phyloP scores from a whole-genome alignment of 2,113 vertebrate genomes.

The Vicugna pacos region DNA sequence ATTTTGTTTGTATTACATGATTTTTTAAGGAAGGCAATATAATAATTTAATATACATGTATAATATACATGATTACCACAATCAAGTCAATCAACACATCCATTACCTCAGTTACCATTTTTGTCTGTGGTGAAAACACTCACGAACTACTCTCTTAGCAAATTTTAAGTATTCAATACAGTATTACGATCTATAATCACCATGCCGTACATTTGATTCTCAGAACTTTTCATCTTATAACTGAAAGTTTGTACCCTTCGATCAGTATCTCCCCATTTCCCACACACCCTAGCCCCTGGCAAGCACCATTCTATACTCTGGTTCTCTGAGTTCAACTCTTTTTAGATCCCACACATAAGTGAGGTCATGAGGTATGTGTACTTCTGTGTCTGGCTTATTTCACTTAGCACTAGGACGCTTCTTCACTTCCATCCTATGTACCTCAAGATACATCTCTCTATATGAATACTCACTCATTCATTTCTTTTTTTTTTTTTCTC shows the following conservation, averaged over 20 bases:
- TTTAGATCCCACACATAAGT: neutral
- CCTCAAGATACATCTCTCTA: neutral
- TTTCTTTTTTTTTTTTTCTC: neutral
- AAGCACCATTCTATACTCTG: neutral
- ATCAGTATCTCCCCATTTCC: neutral
- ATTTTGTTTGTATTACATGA: neutral
- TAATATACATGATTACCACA: neutral
- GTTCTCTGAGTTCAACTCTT: neutral
- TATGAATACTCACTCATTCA: neutral
- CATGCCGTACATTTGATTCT: neutral
- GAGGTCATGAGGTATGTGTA: neutral
- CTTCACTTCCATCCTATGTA: neutral
- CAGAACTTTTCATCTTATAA: neutral
- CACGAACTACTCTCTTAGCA: neutral
- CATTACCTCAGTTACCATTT: neutral
- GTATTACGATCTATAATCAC: neutral
- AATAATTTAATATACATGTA: neutral
- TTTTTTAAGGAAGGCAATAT: neutral
- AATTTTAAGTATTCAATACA: neutral
- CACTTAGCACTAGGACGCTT: neutral
- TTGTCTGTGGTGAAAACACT: neutral
- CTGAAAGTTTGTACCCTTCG: neutral
- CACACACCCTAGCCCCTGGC: neutral
- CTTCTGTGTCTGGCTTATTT: constrained; percentile 2
- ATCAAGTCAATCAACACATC: neutral